These are phyloP conservation scores for Connochaetes taurinus DNA, from an alignment of 2,113 vertebrate species.

Conservation along the genomic window DNA sequence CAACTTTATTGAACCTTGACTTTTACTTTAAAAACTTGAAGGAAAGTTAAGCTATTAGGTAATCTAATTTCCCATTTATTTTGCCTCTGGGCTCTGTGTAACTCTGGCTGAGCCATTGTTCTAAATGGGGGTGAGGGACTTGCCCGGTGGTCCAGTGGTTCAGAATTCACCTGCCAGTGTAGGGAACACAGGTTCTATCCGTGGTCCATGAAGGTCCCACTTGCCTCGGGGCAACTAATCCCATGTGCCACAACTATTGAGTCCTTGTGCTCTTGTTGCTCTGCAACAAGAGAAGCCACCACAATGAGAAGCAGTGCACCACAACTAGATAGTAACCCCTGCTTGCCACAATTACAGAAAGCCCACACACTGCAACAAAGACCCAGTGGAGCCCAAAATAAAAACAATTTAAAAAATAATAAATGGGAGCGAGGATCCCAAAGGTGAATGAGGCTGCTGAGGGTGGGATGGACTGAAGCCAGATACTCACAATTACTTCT, in stretches of 20 bases:
- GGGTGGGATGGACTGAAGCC: neutral
- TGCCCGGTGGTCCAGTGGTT: neutral
- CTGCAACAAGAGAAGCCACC: neutral
- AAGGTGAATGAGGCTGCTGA: neutral
- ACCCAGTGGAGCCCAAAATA: neutral
- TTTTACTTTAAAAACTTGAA: conserved; percentile 28
- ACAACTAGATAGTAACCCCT: neutral
- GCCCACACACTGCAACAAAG: neutral
- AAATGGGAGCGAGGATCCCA: neutral
- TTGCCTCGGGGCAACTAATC: neutral
- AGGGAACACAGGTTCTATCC: neutral
- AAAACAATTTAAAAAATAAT: neutral
- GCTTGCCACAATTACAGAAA: neutral
- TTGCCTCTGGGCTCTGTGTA: neutral
- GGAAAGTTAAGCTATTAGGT: neutral
- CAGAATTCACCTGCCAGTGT: neutral
- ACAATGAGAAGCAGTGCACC: neutral
- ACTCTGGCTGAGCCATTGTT: neutral
- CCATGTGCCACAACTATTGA: neutral
- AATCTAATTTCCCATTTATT: neutral
- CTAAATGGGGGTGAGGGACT: neutral
- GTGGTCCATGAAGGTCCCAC: neutral
- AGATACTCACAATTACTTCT: neutral
- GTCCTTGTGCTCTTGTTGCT: neutral
- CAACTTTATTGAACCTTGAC: neutral